Evolutionary conservation across 2,113 vertebrate species (phyloP).

Genomic region (Pelmatolapia mariae): DNA sequence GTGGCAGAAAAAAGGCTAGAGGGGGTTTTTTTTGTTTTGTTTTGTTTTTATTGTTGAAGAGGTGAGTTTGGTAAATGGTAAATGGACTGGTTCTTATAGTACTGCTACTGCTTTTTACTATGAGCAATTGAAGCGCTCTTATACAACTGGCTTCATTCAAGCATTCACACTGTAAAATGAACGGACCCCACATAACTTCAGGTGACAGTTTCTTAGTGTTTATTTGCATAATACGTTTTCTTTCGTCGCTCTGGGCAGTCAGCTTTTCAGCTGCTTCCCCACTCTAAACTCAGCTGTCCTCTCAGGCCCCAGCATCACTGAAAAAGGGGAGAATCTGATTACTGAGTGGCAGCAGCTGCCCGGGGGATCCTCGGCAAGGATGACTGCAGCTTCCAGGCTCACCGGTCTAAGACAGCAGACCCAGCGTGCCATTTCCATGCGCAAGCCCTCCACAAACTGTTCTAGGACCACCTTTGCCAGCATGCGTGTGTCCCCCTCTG

Average conservation of each 20-base stretch:
- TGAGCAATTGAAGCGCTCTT: not conserved
- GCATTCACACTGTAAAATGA: not conserved
- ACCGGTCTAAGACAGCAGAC: not conserved
- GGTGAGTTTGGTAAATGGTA: not conserved
- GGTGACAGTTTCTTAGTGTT: not conserved
- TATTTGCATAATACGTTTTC: not conserved
- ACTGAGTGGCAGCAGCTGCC: not conserved
- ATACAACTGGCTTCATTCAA: not conserved
- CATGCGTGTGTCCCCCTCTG: not conserved
- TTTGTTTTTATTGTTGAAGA: not conserved
- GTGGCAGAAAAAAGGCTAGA: not conserved
- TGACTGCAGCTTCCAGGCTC: not conserved
- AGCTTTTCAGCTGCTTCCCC: not conserved
- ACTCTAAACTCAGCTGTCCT: not conserved
- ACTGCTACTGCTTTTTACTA: not conserved
- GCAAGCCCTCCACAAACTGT: not conserved
- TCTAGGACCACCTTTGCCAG: not conserved
- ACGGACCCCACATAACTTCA: not conserved
- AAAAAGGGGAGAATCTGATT: not conserved
- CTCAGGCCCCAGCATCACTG: rapidly evolving
- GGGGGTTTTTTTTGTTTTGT: not conserved
- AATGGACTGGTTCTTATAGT: not conserved
- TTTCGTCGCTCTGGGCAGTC: not conserved
- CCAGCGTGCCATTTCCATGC: not conserved
- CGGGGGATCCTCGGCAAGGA: not conserved